Conservation (phyloP, 2,113 vertebrate genomes). For the Myanophis thanlyinensis region DNA sequence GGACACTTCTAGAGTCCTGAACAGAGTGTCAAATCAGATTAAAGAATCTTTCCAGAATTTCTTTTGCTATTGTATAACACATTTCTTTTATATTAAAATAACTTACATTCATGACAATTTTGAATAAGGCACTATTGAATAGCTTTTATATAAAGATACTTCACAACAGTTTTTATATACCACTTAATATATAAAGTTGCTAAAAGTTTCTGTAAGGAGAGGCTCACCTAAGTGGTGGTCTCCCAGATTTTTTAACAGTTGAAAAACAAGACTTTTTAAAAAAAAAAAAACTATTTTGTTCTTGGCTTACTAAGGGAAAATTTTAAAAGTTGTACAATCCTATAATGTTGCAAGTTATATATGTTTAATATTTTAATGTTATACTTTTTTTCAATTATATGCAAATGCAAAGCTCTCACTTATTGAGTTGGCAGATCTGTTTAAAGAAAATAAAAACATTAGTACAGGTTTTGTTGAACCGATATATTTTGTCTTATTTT, state of each 20-base stretch:
- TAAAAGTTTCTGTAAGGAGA: not conserved
- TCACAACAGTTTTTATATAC: not conserved
- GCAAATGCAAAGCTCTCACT: not conserved
- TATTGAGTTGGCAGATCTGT: not conserved
- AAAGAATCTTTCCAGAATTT: not conserved
- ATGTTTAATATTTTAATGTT: not conserved
- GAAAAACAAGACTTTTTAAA: not conserved
- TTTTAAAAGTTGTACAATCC: not conserved
- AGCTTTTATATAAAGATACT: not conserved
- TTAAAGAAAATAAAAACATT: not conserved
- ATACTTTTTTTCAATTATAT: not conserved
- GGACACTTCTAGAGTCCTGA: not conserved
- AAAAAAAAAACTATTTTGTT: not conserved
- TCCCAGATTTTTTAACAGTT: not conserved
- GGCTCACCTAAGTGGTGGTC: not conserved
- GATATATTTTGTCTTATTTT: not conserved
- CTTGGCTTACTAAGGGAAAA: not conserved
- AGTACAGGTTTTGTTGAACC: not conserved
- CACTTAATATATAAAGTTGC: not conserved
- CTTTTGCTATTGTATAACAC: not conserved
- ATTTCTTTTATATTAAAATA: not conserved
- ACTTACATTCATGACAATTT: not conserved
- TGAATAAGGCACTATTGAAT: not conserved
- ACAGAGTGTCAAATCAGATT: not conserved
- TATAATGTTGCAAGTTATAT: not conserved